Evolutionary conservation across 2,113 vertebrate genomes (phyloP).

Genomic region (Ursus arctos): DNA sequence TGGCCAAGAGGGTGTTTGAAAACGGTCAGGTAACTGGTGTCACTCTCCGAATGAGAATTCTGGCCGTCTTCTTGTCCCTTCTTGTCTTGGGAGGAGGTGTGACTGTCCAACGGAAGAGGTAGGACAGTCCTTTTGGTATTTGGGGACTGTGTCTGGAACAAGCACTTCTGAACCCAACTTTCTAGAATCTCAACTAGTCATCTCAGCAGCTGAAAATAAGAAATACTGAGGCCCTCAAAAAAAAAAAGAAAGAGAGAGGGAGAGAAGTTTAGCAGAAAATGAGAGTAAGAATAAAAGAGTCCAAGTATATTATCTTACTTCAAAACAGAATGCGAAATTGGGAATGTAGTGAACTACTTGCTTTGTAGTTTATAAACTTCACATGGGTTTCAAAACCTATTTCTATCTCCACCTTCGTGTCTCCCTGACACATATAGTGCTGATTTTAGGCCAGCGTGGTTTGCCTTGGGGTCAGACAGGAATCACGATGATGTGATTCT

Average conservation of each 20-base stretch:
- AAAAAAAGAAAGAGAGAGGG: background rate
- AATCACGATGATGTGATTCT: background rate
- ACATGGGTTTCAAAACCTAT: background rate
- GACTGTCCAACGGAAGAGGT: background rate
- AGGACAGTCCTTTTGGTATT: background rate
- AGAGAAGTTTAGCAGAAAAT: background rate
- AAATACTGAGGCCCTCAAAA: background rate
- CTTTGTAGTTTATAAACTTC: background rate
- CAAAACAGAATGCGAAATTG: background rate
- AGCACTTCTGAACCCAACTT: background rate
- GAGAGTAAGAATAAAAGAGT: background rate
- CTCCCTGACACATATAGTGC: background rate
- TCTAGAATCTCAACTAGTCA: background rate
- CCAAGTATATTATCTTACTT: background rate
- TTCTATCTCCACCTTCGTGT: background rate
- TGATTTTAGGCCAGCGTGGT: background rate
- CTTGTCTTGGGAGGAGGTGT: background rate
- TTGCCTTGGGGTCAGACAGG: background rate
- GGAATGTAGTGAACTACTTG: background rate
- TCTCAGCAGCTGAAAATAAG: background rate
- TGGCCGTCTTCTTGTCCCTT: background rate
- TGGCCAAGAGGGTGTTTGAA: accelerated
- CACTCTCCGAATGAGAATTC: background rate
- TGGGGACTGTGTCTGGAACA: too few species aligned
- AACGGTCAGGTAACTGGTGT: accelerated